These are phyloP conservation scores for Erpetoichthys calabaricus DNA, from an alignment of 2,797 vertebrate genomes.

Conservation along the genomic window DNA sequence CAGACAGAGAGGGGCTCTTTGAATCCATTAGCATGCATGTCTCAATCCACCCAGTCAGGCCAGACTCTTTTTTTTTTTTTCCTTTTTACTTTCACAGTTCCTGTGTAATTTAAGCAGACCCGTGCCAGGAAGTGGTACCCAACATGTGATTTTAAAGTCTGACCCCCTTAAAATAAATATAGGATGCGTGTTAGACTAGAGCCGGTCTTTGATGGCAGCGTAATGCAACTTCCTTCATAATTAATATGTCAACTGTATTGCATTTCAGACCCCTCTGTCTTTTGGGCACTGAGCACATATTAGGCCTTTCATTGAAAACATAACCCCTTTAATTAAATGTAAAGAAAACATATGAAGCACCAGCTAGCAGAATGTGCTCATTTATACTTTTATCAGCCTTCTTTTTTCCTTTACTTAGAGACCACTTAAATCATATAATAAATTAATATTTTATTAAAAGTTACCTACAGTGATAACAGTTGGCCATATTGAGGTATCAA, in stretches of 20 bases:
- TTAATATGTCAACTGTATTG: slow-evolving; percentile 3
- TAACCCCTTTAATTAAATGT: too few species aligned
- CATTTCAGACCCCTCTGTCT: slow-evolving; percentile 3
- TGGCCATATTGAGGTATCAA: too few species aligned
- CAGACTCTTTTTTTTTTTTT: not conserved
- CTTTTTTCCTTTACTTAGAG: too few species aligned
- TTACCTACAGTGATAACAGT: too few species aligned
- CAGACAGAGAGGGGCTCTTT: too few species aligned
- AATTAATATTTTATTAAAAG: too few species aligned
- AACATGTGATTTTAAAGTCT: not conserved
- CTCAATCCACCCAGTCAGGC: not conserved
- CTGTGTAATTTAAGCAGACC: not conserved
- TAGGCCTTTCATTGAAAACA: too few species aligned
- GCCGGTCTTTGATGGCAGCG: slow-evolving; percentile 1
- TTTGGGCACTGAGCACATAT: too few species aligned
- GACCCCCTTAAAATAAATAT: slow-evolving; percentile 3
- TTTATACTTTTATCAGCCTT: too few species aligned
- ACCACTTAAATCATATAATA: too few species aligned
- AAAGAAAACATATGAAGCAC: too few species aligned
- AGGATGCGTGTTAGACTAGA: slow-evolving; percentile 1
- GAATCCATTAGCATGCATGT: not conserved
- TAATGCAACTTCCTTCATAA: slow-evolving; percentile 6
- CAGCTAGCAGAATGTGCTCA: too few species aligned
- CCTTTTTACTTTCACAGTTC: not conserved
- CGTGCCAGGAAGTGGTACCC: slow-evolving; percentile 5